Evolutionary conservation across 1,140 invertebrate genomes (phyloP), one percentile per base, ranked within the genome.

Genomic region (Neuroterus valhalla): DNA sequence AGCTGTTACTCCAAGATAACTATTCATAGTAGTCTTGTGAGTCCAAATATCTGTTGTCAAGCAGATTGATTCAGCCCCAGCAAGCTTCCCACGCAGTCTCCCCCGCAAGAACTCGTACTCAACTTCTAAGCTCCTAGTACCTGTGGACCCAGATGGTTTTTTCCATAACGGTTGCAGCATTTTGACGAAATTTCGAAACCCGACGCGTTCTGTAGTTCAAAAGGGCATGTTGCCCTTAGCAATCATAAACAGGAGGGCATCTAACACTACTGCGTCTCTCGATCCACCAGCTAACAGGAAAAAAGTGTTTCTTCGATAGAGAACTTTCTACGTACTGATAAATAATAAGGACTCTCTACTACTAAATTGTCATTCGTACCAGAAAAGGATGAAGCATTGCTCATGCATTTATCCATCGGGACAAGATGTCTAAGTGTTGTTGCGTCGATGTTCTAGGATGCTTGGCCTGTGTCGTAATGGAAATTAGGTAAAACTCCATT

Each of bases 381-480:
- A 11, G 48, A 50, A 50, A 50, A 50, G 17, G 48, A 50, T 50
- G 48, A 19, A 12, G 6, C 48, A 50, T 50, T 50, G 48, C 48
- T 50, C 5, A 50, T 50, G 19, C 19, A 50, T 50, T 50, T 50
- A 21, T 50, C 48, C 48, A 50, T 50, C 11, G 48, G 17, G 12
- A 3, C 17, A 21, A 17, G 19, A 21, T 15, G 14, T 66, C 0
- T 31, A 10, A 21, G 12, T 66, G 55, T 21, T 66, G 0, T 21
- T 66, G 14, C 19, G 31, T 66, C 55, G 19, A 66, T 66, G 11
- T 23, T 23, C 10, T 17, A 66, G 19, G 6, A 12, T 15, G 55
- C 15, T 66, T 66, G 55, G 31, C 4, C 31, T 38, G 31, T 38
- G 5, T 8, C 1, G 31, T 38, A 38, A 0, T 38, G 10, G 1